Conservation (phyloP, 2,888 invertebrate species). For the Tiphia femorata region DNA sequence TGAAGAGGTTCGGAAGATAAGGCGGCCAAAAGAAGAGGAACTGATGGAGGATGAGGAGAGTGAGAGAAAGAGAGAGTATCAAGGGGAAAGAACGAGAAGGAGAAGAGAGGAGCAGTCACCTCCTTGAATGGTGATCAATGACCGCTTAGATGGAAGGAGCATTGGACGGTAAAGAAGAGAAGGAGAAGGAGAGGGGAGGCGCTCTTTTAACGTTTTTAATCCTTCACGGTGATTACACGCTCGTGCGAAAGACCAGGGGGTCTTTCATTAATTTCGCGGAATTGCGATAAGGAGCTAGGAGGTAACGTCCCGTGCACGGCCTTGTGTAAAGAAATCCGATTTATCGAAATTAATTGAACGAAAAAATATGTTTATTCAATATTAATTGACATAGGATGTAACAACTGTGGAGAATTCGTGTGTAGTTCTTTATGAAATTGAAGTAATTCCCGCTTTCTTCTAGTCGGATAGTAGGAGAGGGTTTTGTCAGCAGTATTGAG, state of each 20-base stretch:
- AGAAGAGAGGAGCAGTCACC: slow-evolving; percentile 1
- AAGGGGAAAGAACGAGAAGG: slow-evolving; percentile 15
- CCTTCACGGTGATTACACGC: slow-evolving; percentile 12
- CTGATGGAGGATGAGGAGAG: neutral
- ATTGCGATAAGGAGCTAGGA: slow-evolving; percentile 5
- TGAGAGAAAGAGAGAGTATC: slow-evolving; percentile 21
- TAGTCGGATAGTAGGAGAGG: no score
- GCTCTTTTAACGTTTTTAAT: slow-evolving; percentile 34
- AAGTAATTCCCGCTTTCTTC: no score
- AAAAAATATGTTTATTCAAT: no score
- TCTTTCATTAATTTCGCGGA: slow-evolving; percentile 9
- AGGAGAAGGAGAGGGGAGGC: neutral
- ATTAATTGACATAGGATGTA: no score
- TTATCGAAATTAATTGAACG: no score
- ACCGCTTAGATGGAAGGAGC: slow-evolving; percentile 31
- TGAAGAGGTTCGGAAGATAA: slow-evolving; percentile 40
- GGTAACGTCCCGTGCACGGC: no score
- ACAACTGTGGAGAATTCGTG: no score
- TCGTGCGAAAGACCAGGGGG: neutral
- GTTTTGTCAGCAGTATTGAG: no score
- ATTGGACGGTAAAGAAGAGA: neutral
- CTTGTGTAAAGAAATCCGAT: no score
- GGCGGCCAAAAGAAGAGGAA: slow-evolving; percentile 14
- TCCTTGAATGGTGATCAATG: slow-evolving; percentile 39
- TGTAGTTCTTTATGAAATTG: no score